These are phyloP conservation scores for Sinosuthora webbiana DNA, from an alignment of 2,113 vertebrate species.

Conservation along the genomic window DNA sequence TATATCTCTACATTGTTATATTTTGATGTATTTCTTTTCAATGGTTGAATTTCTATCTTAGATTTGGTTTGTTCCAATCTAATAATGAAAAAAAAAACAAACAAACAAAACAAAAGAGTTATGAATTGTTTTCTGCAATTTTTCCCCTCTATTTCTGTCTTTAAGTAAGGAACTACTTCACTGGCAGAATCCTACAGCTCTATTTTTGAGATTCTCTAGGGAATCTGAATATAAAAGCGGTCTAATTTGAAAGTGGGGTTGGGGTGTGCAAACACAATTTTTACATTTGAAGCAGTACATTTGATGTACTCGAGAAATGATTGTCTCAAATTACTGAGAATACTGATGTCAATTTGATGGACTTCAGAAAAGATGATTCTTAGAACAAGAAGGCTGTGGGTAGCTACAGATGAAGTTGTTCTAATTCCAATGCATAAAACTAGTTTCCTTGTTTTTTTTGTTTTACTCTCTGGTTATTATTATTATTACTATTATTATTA, in stretches of 20 bases:
- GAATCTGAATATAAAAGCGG: slow-evolving; percentile 1
- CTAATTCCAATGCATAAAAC: slow-evolving; percentile 79
- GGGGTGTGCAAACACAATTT: background rate
- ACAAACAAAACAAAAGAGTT: slow-evolving; percentile 70
- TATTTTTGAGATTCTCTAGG: slow-evolving; percentile 6
- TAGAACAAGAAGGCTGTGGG: slow-evolving; percentile 47
- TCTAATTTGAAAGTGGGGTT: background rate
- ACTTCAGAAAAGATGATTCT: background rate
- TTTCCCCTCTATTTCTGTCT: slow-evolving; percentile 74
- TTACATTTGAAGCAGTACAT: background rate
- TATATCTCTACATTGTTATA: slow-evolving; percentile 73
- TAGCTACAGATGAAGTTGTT: slow-evolving; percentile 84
- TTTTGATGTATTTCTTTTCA: slow-evolving; percentile 82
- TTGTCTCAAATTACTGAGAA: slow-evolving; percentile 1
- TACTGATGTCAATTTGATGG: background rate
- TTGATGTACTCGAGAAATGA: background rate
- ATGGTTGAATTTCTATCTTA: slow-evolving; percentile 78
- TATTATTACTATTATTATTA: slow-evolving; percentile 64
- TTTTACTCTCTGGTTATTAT: slow-evolving; percentile 71
- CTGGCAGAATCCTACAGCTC: slow-evolving; percentile 71
- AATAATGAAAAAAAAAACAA: slow-evolving; percentile 44
- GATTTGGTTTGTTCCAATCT: slow-evolving; percentile 83
- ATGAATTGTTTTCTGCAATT: slow-evolving; percentile 81
- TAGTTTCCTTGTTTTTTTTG: slow-evolving; percentile 73
- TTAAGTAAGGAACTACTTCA: slow-evolving; percentile 88